phyloP scores from a whole-genome alignment of 2,888 invertebrate species.

The Lissonota sp. region DNA sequence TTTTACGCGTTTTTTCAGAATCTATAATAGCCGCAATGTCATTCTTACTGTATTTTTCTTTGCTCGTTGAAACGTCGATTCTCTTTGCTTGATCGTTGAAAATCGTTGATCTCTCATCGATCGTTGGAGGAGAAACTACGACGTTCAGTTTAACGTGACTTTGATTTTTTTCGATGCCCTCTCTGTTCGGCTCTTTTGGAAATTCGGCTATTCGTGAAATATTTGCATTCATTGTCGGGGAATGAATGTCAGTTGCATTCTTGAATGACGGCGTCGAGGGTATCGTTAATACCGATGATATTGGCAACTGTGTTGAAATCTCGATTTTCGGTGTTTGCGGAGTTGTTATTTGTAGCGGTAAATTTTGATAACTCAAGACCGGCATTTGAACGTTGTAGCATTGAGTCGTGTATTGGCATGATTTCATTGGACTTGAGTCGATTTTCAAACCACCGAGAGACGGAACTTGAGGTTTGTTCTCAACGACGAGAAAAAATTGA shows the following conservation, averaged over 20 bases:
- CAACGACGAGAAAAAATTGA: constrained; percentile 68
- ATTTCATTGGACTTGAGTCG: constrained; percentile 57
- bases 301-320: constrained; percentile 56
- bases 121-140: neutral
- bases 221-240: constrained; percentile 4
- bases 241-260: constrained; percentile 13
- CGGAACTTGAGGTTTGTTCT: constrained; percentile 67
- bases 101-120: neutral
- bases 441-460: constrained; percentile 61
- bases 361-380: constrained; percentile 71
- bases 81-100: neutral
- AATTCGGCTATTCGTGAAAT: constrained; percentile 34
- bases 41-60: constrained; percentile 1
- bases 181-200: constrained; percentile 7
- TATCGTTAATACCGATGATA: constrained; percentile 39
- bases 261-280: constrained; percentile 37
- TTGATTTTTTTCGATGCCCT: constrained; percentile 2
- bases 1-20: constrained; percentile 22
- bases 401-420: constrained; percentile 65
- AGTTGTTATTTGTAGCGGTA: constrained; percentile 69
- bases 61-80: neutral
- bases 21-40: neutral
- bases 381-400: constrained; percentile 74
- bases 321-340: constrained; percentile 52
- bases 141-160: no score